Evolutionary conservation across 2,797 vertebrate species (phyloP).

Genomic region (Channallabes apus): DNA sequence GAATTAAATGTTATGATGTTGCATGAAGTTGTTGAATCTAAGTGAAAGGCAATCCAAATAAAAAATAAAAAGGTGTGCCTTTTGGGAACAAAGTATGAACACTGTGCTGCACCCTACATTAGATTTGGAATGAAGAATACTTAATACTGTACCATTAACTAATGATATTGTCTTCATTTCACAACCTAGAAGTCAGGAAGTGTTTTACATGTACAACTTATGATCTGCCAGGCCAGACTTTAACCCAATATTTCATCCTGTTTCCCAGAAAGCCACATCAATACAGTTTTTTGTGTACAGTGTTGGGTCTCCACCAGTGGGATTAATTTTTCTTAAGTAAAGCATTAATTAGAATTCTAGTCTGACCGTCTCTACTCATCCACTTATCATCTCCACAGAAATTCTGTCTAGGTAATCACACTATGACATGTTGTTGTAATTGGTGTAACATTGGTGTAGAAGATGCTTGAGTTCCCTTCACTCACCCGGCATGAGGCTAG

Average conservation of each 20-base stretch:
- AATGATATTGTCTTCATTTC: not conserved
- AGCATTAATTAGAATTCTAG: not conserved
- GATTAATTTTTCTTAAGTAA: not conserved
- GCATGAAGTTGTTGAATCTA: not conserved
- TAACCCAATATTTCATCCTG: not conserved
- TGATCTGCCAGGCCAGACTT: not conserved
- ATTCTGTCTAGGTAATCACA: not conserved
- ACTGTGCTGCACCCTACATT: not conserved
- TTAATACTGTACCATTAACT: not conserved
- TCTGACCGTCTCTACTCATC: not conserved
- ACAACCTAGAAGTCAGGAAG: not conserved
- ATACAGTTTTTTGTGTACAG: too few species aligned
- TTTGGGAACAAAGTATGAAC: too few species aligned
- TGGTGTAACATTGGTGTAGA: not conserved
- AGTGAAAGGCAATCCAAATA: not conserved
- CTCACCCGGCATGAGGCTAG: conserved; percentile 91
- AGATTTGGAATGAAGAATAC: not conserved
- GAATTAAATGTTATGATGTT: too few species aligned
- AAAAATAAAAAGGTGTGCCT: too few species aligned
- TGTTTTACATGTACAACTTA: not conserved
- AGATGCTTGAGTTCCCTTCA: not conserved
- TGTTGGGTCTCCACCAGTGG: not conserved
- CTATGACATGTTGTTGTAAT: not conserved
- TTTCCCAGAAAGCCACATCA: not conserved
- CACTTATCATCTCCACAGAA: not conserved